Evolutionary conservation across 2,797 vertebrate genomes (phyloP).

Genomic region (Phyllotis vaccarum): DNA sequence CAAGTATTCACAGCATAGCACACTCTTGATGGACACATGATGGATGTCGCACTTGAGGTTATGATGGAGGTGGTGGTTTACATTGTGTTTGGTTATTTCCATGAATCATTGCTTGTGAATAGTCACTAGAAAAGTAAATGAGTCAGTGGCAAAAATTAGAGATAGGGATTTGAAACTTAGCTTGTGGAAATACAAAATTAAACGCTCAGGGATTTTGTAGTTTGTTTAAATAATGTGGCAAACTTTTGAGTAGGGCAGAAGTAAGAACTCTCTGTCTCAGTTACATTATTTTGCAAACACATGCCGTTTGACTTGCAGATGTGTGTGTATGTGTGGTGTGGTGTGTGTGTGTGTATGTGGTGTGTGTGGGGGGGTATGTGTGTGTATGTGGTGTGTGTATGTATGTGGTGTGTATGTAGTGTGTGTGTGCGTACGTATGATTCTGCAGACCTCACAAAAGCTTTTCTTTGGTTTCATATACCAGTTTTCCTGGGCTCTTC

Average conservation of each 20-base stretch:
- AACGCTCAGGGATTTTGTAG: neutral
- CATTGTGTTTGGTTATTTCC: neutral
- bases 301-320: neutral
- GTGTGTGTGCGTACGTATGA: accelerated
- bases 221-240: neutral
- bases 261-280: neutral
- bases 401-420: neutral
- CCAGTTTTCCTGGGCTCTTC: neutral
- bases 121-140: conserved; percentile 14
- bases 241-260: neutral
- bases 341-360: neutral
- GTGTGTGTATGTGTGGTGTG: too few relatives aligned
- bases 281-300: neutral
- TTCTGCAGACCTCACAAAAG: neutral
- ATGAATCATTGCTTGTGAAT: neutral
- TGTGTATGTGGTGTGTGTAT: accelerated
- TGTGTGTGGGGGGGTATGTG: neutral
- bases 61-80: neutral
- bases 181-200: neutral
- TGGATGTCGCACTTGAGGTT: neutral
- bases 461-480: neutral
- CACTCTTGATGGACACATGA: neutral
- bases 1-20: neutral
- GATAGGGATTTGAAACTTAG: neutral
- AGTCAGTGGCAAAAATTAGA: conserved; percentile 15